Evolutionary conservation across 1,140 invertebrate genomes (phyloP).

Genomic region (Dryas iulia): DNA sequence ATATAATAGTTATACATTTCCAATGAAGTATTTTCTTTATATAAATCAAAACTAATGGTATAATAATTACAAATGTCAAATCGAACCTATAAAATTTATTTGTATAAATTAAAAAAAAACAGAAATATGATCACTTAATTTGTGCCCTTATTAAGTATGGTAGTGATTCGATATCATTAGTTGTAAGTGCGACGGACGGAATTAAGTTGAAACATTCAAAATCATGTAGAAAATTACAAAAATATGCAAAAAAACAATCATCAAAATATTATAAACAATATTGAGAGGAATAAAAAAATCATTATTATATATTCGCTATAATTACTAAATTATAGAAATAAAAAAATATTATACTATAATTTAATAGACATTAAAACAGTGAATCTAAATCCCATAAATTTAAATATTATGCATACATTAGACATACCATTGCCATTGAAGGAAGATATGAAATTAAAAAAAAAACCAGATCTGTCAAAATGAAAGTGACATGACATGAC

Average conservation of each 20-base stretch:
- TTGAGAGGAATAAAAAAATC: not conserved
- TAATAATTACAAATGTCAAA: not conserved
- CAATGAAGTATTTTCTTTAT: too few species aligned
- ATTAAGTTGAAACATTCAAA: not conserved
- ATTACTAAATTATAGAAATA: not conserved
- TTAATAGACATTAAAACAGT: not conserved
- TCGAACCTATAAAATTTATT: not conserved
- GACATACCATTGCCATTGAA: not conserved
- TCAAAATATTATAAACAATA: not conserved
- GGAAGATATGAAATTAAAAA: not conserved
- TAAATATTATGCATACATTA: not conserved
- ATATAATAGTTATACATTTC: too few species aligned
- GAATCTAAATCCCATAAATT: not conserved
- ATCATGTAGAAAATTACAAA: not conserved
- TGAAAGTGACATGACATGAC: not conserved
- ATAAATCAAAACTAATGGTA: too few species aligned
- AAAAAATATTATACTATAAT: not conserved
- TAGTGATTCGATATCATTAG: not conserved
- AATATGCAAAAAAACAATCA: not conserved
- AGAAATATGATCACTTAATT: not conserved
- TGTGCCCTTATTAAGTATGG: not conserved
- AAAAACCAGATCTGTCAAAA: not conserved
- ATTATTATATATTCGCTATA: not conserved
- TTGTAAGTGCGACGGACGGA: constrained; percentile 2
- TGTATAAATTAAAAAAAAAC: not conserved